These are phyloP conservation scores for Chloromyia formosa DNA, from an alignment of 2,888 invertebrate species.

Conservation along the genomic window DNA sequence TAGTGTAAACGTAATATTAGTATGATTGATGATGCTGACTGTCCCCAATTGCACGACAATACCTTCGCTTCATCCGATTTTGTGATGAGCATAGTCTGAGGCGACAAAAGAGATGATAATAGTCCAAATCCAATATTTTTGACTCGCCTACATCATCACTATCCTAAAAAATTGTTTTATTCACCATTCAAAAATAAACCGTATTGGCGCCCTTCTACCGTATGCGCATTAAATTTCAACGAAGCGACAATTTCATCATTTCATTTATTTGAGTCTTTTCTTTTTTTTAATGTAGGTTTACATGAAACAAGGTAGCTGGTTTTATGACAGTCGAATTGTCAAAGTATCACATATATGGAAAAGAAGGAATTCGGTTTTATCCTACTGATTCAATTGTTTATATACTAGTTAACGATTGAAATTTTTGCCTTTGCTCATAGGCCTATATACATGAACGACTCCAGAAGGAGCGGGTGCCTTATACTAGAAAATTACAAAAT, in stretches of 20 bases:
- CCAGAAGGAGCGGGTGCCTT: no score
- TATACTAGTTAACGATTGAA: no score
- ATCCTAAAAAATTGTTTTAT: constrained; percentile 88
- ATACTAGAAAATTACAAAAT: no score
- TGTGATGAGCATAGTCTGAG: constrained; percentile 82
- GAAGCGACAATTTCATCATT: constrained; percentile 94
- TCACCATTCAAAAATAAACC: constrained; percentile 91
- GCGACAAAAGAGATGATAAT: background rate
- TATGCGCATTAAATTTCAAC: constrained; percentile 80
- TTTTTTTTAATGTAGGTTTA: no score
- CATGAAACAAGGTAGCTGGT: no score
- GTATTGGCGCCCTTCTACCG: constrained; percentile 89
- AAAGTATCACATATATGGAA: no score
- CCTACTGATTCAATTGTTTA: no score
- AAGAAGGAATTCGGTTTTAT: no score
- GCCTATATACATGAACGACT: no score
- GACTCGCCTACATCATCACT: constrained; percentile 69
- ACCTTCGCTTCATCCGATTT: constrained; percentile 82
- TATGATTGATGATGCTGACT: constrained; percentile 91
- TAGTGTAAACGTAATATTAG: constrained; percentile 66
- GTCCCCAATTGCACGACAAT: constrained; percentile 86
- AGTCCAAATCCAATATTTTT: background rate
- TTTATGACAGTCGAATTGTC: no score
- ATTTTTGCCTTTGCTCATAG: no score
- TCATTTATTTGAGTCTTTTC: no score